These are phyloP conservation scores for Agrenia bidenticulata DNA, from an alignment of 2,888 invertebrate species.

Conservation along the genomic window DNA sequence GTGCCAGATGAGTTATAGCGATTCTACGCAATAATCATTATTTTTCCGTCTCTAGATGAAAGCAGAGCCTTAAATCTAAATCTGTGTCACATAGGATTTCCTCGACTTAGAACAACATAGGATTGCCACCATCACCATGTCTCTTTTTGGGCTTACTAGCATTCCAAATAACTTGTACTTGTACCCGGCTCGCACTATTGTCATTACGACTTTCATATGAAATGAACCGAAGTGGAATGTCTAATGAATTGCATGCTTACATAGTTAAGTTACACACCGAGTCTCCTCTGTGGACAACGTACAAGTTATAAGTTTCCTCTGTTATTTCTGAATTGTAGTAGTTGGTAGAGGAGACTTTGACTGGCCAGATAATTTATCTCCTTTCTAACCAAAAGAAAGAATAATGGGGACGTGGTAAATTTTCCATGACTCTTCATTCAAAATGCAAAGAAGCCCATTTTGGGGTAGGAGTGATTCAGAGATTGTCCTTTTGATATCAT, in stretches of 20 bases:
- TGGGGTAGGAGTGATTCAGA: neutral
- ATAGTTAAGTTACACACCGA: too few relatives aligned
- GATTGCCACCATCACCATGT: slow-evolving; percentile 1
- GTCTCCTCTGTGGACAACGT: too few relatives aligned
- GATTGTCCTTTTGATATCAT: slow-evolving; percentile 17
- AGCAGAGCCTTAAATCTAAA: slow-evolving; percentile 25
- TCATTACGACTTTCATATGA: slow-evolving; percentile 12
- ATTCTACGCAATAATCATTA: slow-evolving; percentile 34
- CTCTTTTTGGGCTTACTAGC: slow-evolving; percentile 14
- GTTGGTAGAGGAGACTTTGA: neutral
- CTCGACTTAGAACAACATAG: slow-evolving; percentile 6
- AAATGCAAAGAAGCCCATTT: slow-evolving; percentile 17
- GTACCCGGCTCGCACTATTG: neutral
- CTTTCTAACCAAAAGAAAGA: slow-evolving; percentile 16
- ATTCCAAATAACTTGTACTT: slow-evolving; percentile 23
- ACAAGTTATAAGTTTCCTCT: slow-evolving; percentile 1
- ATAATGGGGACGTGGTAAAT: slow-evolving; percentile 13
- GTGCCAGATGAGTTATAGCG: slow-evolving; percentile 26
- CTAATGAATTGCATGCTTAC: slow-evolving; percentile 21
- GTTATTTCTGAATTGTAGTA: too few relatives aligned
- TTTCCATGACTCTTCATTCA: slow-evolving; percentile 15
- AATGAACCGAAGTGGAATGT: slow-evolving; percentile 22
- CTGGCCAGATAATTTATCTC: slow-evolving; percentile 23
- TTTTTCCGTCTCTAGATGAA: slow-evolving; percentile 25
- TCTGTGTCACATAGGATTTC: slow-evolving; percentile 22